Evolutionary conservation across 2,888 invertebrate species (phyloP), one percentile per base, ranked within the genome.

Genomic region (Biston stratarius): DNA sequence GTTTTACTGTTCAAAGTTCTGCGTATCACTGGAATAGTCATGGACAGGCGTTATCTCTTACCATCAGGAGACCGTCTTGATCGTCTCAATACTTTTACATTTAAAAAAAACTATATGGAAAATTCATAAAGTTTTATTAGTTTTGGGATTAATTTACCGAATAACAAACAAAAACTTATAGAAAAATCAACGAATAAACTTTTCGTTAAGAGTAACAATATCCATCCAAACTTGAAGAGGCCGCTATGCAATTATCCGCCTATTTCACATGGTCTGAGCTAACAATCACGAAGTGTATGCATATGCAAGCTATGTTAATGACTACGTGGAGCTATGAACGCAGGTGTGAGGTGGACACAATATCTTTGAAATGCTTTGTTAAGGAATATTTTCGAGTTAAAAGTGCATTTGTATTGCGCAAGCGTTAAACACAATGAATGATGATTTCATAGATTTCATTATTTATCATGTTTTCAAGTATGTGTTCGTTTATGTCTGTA

Each of bases 261-360:
- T 68, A 68, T 64, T 68, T 64, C 52, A 56, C 68, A 44, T 51
- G 52, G 53, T 51, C 44, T 60, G 67, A 58, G 47, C 57, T 38
- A 40, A 61, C 64, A 64, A 59, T 58, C 51, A 61, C 11, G n/a
- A 2, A 33, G 44, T 49, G 49, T 61, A 68, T 68, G 60, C 67
- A 67, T 68, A 68, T 68, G 68, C 68, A 64, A 38, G 53, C 40
- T 68, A 68, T 68, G 64, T 52, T 61, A 68, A 68, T 68, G 38
- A 12, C 42, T 61, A 64, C 68, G 68, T 61, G 64, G 52, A 61
- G 68, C 12, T 61, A 68, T 64, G 67, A 62, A 62, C 52, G 45
- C 45, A 51, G 47, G 61, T 52, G 45, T 42, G 58, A 48, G 49
- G 24, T 33, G 42, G 55, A 55, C 24, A 24, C 24, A 24, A 24